These are phyloP conservation scores for Babylonia areolata DNA, from an alignment of 1,140 invertebrate genomes.

Conservation along the genomic window DNA sequence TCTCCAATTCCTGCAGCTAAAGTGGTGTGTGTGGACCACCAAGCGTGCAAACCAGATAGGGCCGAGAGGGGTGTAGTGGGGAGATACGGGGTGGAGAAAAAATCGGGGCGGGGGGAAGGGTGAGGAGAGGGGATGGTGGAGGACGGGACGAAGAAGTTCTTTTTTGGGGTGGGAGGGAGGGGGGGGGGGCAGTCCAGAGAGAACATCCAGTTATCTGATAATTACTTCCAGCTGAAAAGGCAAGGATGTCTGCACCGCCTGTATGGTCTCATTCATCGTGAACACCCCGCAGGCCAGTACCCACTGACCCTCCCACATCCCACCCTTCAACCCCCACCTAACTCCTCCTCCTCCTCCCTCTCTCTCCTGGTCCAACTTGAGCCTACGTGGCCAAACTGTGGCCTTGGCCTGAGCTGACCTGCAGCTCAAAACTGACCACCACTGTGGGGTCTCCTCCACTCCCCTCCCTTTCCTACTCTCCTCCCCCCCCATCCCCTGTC, in stretches of 20 bases:
- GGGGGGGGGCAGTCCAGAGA: not conserved
- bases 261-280: not conserved
- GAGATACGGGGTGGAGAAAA: not conserved
- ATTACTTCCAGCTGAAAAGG: slow-evolving; percentile 9
- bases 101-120: not conserved
- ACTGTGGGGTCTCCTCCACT: not conserved
- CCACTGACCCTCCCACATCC: not conserved
- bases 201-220: slow-evolving; percentile 12
- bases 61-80: not conserved
- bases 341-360: not conserved
- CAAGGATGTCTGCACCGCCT: not conserved
- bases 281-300: not conserved
- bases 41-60: not conserved
- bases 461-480: not conserved
- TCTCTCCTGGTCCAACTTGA: not conserved
- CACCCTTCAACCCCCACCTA: not conserved
- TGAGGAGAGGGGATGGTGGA: not conserved
- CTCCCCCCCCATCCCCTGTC: not conserved
- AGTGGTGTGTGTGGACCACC: not conserved
- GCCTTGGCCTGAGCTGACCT: slow-evolving; percentile 1
- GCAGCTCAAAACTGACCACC: not conserved
- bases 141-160: not conserved
- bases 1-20: not conserved
- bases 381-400: not conserved
- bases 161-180: too few relatives aligned